Base-by-base conservation (phyloP, 2,797 vertebrate genomes). In the Limosa lapponica region DNA sequence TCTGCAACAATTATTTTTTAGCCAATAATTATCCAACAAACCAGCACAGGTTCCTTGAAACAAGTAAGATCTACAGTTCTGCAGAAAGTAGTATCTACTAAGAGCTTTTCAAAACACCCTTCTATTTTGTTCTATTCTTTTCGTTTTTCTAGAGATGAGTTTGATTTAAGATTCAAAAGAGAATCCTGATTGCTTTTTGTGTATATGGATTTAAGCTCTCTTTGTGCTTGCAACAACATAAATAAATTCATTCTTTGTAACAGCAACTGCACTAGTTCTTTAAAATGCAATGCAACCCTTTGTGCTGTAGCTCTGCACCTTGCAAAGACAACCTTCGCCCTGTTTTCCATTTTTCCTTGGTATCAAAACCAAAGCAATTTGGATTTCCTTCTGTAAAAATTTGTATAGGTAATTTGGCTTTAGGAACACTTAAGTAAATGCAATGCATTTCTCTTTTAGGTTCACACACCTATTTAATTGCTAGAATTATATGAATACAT, bases 81-180 rank as follows among this genome's bases (percentile, higher is more conserved):
- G 44, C 39, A 94, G 28, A 95, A 87, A 70, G 34, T 10, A 69
- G 4, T 32, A 58, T 43, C 74, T 87, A 46, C 16, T 20, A 80
- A n/a, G 30, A 90, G 70, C 32, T 90, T 90, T 89, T 79, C 51
- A 59, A 59, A 93, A 73, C 19, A 57, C 11, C 16, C 13, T 91
- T 83, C 28, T 48, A 41, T 90, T 32, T 23, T 84, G 10, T 83
- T 72, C 79, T 80, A 0, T 54, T 71, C 4, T 72, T 58, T 81
- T 86, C 43, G 43, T 87, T 95, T 83, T 93, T 73, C 75, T 36
- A 48, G 58, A 80, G 72, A 85, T 59, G 19, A 49, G 73, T 78
- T 92, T 77, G 62, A 65, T 81, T 80, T 80, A 90, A 87, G 59
- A 93, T 64, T 80, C 55, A 86, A 94, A 95, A 93, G 83, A 88